phyloP scores from a whole-genome alignment of 2,797 vertebrate genomes.

The Falco novaeseelandiae region DNA sequence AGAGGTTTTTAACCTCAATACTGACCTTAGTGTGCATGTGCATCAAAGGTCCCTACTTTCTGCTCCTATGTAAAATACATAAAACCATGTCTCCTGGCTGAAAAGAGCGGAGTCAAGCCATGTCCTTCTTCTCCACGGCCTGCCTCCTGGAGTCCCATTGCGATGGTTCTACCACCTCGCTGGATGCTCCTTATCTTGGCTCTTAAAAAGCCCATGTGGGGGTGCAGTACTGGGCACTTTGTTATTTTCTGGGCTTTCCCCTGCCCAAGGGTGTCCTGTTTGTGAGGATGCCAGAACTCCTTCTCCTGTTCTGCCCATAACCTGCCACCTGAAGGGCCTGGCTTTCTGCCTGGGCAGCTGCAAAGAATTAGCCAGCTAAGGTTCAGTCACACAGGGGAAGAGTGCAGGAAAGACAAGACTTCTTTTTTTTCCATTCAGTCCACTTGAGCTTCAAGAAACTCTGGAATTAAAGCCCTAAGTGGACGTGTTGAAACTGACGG shows the following conservation, averaged over 20 bases:
- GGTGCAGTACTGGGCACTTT: neutral
- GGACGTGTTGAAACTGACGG: neutral
- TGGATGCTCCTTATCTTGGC: neutral
- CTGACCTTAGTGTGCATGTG: neutral
- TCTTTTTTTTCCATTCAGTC: neutral
- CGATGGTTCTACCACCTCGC: neutral
- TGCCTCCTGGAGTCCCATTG: neutral
- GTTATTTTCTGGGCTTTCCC: conserved; percentile 33
- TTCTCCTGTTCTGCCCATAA: conserved; percentile 7
- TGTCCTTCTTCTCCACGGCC: neutral
- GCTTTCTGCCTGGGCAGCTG: conserved; percentile 39
- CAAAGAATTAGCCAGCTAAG: conserved; percentile 23
- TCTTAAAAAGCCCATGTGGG: neutral
- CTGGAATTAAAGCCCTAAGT: neutral
- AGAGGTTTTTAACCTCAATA: neutral
- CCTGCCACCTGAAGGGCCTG: conserved; percentile 15
- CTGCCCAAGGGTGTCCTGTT: neutral
- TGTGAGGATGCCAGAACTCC: neutral
- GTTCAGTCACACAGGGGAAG: neutral
- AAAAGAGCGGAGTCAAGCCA: neutral
- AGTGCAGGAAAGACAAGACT: neutral
- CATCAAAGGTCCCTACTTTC: neutral
- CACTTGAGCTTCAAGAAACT: neutral
- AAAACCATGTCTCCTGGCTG: neutral
- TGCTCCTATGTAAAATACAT: neutral